Conservation (phyloP, 2,888 invertebrate species). For the Stictocephala bisonia region DNA sequence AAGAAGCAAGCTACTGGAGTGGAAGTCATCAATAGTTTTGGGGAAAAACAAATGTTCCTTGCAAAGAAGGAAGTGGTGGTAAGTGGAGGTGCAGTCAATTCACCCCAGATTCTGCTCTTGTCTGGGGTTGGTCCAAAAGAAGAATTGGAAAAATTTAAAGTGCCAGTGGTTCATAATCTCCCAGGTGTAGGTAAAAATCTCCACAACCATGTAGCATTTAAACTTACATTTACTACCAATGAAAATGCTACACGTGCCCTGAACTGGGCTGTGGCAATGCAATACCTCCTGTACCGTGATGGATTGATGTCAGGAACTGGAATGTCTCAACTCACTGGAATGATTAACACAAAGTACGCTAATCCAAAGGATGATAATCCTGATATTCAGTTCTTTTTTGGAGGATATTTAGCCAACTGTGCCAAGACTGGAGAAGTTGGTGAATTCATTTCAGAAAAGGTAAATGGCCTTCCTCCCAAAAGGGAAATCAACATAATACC, state of each 20-base stretch:
- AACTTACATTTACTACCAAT: slow-evolving; percentile 47
- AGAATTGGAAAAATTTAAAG: slow-evolving; percentile 68
- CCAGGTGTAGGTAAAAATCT: slow-evolving; percentile 71
- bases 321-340: slow-evolving; percentile 65
- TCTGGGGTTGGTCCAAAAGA: slow-evolving; percentile 76
- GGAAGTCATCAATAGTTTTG: slow-evolving; percentile 65
- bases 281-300: slow-evolving; percentile 27
- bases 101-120: slow-evolving; percentile 85
- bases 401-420: slow-evolving; percentile 37
- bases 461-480: slow-evolving; percentile 54
- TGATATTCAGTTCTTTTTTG: slow-evolving; percentile 60
- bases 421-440: slow-evolving; percentile 56
- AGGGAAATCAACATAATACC: slow-evolving; percentile 59
- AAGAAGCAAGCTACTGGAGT: slow-evolving; percentile 70
- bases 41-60: slow-evolving; percentile 65
- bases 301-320: slow-evolving; percentile 64
- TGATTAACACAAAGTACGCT: slow-evolving; percentile 64
- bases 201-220: slow-evolving; percentile 59
- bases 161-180: slow-evolving; percentile 70
- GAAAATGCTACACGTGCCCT: background rate
- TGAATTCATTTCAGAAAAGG: slow-evolving; percentile 54
- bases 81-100: slow-evolving; percentile 81
- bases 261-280: slow-evolving; percentile 18
- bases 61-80: slow-evolving; percentile 78
- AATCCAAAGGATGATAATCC: slow-evolving; percentile 60